Evolutionary conservation across 2,888 invertebrate species (phyloP).

Genomic region (Synanthedon tipuliformis): DNA sequence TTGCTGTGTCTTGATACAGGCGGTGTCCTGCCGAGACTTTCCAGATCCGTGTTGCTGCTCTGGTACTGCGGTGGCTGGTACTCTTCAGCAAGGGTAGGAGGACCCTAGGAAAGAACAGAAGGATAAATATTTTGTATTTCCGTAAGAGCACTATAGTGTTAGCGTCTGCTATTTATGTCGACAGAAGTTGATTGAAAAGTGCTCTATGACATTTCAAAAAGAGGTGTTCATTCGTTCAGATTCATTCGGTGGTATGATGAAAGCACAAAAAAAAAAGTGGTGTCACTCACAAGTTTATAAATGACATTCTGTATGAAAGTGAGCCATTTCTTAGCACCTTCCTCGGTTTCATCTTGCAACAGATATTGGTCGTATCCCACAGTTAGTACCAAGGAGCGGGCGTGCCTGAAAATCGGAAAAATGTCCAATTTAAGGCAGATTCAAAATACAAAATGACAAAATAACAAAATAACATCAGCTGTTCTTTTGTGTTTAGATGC

Average conservation of each 20-base stretch:
- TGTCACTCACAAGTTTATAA: slow-evolving; percentile 39
- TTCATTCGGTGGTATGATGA: too few relatives aligned
- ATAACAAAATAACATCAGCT: too few relatives aligned
- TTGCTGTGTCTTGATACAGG: slow-evolving; percentile 39
- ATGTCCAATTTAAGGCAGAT: neutral
- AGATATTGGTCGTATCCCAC: slow-evolving; percentile 54
- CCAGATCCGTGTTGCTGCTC: slow-evolving; percentile 56
- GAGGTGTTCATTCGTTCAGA: too few relatives aligned
- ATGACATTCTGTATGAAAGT: slow-evolving; percentile 42
- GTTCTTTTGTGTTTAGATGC: too few relatives aligned
- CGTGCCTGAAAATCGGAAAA: slow-evolving; percentile 22
- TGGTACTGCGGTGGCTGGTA: slow-evolving; percentile 29
- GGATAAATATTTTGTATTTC: too few relatives aligned
- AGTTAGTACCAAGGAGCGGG: slow-evolving; percentile 40
- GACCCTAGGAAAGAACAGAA: slow-evolving; percentile 21
- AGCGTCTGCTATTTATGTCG: too few relatives aligned
- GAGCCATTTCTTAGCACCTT: slow-evolving; percentile 39
- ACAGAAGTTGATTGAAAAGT: too few relatives aligned
- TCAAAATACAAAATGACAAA: too few relatives aligned
- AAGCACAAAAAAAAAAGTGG: too few relatives aligned
- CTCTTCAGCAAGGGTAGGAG: slow-evolving; percentile 31
- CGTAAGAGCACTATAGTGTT: neutral
- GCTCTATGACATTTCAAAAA: too few relatives aligned
- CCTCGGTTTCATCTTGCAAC: slow-evolving; percentile 53
- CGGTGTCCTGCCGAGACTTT: slow-evolving; percentile 57